Conservation (phyloP, 2,113 vertebrate species). For the Polypterus senegalus region DNA sequence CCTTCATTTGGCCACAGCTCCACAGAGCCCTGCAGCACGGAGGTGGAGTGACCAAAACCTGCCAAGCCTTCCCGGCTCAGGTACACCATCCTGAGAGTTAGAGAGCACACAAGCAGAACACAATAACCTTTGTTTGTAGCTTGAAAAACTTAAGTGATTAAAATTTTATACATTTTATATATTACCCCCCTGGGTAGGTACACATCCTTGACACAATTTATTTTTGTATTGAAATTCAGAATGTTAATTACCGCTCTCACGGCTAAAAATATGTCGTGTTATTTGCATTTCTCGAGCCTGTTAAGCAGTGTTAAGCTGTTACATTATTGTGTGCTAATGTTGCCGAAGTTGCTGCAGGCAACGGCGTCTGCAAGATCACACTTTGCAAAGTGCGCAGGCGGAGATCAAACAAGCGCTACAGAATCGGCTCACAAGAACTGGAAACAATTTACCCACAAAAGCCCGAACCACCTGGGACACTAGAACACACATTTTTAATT, state of each 20-base stretch:
- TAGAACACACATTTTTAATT: slow-evolving; percentile 21
- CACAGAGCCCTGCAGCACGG: no score
- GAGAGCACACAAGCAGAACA: no score
- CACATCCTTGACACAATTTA: slow-evolving; percentile 32
- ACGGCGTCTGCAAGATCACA: slow-evolving; percentile 19
- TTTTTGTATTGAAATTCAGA: slow-evolving; percentile 29
- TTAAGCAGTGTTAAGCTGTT: slow-evolving; percentile 28
- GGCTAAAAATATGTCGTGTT: slow-evolving; percentile 16
- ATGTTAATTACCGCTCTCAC: slow-evolving; percentile 32
- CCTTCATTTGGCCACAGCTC: no score
- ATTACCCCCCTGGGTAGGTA: slow-evolving; percentile 8
- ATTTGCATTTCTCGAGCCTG: slow-evolving; percentile 28
- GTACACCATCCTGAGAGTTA: no score
- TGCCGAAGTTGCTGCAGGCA: slow-evolving; percentile 23
- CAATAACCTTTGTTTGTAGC: no score
- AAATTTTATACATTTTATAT: no score
- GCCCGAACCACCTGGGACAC: slow-evolving; percentile 14
- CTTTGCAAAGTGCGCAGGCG: slow-evolving; percentile 20
- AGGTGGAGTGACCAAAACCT: no score
- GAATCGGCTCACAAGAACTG: slow-evolving; percentile 8
- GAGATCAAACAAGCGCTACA: slow-evolving; percentile 31
- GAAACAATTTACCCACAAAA: slow-evolving; percentile 12
- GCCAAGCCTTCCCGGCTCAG: no score
- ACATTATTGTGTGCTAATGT: slow-evolving; percentile 14
- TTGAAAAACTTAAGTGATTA: no score